Evolutionary conservation across 2,797 vertebrate species (phyloP), one percentile per base, ranked within the genome.

Genomic region (Notolepis coatsorum): DNA sequence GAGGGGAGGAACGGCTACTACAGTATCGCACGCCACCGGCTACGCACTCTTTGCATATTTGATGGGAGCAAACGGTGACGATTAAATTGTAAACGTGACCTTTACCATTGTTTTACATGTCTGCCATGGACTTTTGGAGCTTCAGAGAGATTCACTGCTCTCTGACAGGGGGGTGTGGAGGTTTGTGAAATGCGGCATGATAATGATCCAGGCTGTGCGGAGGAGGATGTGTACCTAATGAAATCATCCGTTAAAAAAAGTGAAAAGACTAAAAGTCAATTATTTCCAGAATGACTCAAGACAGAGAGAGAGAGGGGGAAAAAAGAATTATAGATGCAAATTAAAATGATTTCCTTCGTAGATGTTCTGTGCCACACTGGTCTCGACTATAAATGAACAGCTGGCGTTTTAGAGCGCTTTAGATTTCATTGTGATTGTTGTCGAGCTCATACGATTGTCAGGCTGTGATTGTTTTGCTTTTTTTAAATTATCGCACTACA

Each of bases 181-280:
- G 56, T 77, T 77, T 75, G 76, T 70, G n/a, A 49, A 70, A 60
- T 57, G 28, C 24, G 28, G 51, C 18, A 53, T 6, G 54, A 73
- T 84, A 73, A 86, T 74, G 17, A 73, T 64, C 63, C 42, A 31
- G 61, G 65, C 71, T 41, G 38, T 52, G 60, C 70, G 20, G 28
- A 65, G 46, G 60, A 63, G 65, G 73, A 58, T 47, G 25, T 46
- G 61, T 55, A 50, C 24, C 64, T 84, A 84, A 88, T 82, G 66
- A 68, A 77, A 70, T 84, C 59, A 48, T 84, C 57, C 77, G 74
- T 84, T 84, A 77, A 71, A 83, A 77, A 71, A 83, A 75, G 49
- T 21, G 49, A 45, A 48, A 64, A 61, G 64, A 77, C 68, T 42
- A 71, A 73, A 75, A 74, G 68, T 77, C 50, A 57, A 77, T 77